These are phyloP conservation scores for Amorpha juglandis DNA, from an alignment of 2,888 invertebrate species.

Conservation along the genomic window DNA sequence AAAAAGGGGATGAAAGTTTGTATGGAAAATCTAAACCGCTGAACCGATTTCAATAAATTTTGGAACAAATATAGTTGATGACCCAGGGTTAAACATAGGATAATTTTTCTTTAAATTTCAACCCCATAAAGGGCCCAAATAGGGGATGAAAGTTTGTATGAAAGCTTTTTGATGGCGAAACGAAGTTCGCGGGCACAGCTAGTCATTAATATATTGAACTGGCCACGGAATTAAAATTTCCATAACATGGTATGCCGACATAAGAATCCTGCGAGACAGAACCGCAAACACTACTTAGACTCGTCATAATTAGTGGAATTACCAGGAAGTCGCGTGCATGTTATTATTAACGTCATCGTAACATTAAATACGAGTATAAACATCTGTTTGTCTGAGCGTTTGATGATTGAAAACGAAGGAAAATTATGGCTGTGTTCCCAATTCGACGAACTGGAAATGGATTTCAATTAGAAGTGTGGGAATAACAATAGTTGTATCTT, in stretches of 20 bases:
- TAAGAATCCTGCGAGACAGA: background rate
- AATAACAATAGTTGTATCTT: background rate
- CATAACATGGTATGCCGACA: background rate
- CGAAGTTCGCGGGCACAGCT: no score
- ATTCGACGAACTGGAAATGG: background rate
- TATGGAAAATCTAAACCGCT: no score
- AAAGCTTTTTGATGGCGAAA: no score
- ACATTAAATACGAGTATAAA: background rate
- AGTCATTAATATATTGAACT: no score
- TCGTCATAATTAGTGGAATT: conserved; percentile 1
- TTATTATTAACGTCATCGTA: conserved; percentile 7
- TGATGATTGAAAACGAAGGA: background rate
- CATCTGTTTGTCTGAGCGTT: background rate
- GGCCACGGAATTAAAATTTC: background rate
- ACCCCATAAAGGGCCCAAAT: no score
- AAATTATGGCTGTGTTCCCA: no score
- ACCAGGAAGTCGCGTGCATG: conserved; percentile 11
- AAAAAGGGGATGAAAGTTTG: no score
- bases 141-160: no score
- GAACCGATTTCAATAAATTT: no score
- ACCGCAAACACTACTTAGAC: background rate
- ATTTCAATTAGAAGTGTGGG: background rate
- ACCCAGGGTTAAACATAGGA: no score
- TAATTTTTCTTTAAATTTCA: no score
- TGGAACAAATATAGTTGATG: no score